These are phyloP conservation scores for Hydroisotoma schaefferi DNA, from an alignment of 2,888 invertebrate species.

Conservation along the genomic window DNA sequence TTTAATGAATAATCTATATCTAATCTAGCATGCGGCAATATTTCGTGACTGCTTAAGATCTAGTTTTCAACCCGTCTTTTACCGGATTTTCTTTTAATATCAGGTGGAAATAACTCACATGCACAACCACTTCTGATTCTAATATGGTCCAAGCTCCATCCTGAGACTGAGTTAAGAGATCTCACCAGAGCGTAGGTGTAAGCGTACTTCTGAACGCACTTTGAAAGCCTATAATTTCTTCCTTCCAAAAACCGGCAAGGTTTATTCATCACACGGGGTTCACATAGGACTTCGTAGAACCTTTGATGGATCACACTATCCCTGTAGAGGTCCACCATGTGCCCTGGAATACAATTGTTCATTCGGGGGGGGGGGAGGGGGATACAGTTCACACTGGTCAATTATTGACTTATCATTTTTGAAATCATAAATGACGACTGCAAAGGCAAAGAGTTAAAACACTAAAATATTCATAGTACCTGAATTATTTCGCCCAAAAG, in stretches of 20 bases:
- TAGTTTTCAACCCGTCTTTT: too few species aligned
- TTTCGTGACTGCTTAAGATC: too few species aligned
- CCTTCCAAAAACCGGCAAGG: conserved; percentile 42
- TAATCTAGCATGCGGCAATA: too few species aligned
- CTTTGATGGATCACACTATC: conserved; percentile 39
- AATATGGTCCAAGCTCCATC: conserved; percentile 45
- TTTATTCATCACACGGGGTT: conserved; percentile 28
- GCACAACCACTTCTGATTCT: conserved; percentile 43
- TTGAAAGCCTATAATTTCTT: conserved; percentile 34
- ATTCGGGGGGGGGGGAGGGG: too few species aligned
- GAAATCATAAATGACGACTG: background rate
- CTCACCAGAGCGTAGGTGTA: conserved; percentile 44
- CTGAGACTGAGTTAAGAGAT: conserved; percentile 22
- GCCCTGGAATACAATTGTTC: too few species aligned
- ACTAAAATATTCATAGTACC: background rate
- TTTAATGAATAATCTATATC: too few species aligned
- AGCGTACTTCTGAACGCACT: conserved; percentile 42
- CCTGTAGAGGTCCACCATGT: conserved; percentile 44
- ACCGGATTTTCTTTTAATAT: conserved; percentile 6
- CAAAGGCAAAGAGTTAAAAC: background rate
- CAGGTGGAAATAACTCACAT: conserved; percentile 34
- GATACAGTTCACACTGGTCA: too few species aligned
- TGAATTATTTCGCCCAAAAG: conserved; percentile 35
- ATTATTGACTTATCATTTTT: too few species aligned
- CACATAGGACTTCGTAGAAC: conserved; percentile 45